Conservation (phyloP, 2,797 vertebrate genomes). For the Ataeniobius toweri region DNA sequence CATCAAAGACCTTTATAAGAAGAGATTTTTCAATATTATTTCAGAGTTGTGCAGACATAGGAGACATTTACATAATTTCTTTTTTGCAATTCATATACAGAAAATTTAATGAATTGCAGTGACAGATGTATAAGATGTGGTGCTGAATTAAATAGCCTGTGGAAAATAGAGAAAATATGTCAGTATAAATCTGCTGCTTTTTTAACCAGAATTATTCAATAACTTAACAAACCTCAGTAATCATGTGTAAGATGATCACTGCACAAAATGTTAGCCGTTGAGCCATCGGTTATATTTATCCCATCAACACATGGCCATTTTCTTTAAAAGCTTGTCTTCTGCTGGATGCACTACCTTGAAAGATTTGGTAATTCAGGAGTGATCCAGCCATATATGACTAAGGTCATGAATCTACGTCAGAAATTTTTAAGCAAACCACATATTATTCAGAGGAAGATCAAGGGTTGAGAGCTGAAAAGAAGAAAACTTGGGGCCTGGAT, state of each 20-base stretch:
- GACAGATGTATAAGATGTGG: not conserved
- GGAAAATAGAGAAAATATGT: not conserved
- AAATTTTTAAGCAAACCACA: constrained; percentile 54
- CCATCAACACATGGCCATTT: constrained; percentile 17
- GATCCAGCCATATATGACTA: constrained; percentile 42
- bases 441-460: constrained; percentile 55
- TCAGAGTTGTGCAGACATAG: not conserved
- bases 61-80: not conserved
- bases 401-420: constrained; percentile 60
- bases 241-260: not conserved
- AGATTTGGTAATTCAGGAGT: constrained; percentile 30
- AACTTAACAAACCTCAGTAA: not conserved
- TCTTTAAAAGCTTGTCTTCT: constrained; percentile 34
- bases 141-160: not conserved
- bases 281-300: constrained; percentile 28
- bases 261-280: constrained; percentile 26
- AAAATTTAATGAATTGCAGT: not conserved
- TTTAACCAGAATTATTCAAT: constrained; percentile 7
- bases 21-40: not conserved
- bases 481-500: constrained; percentile 12
- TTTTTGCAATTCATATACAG: not conserved
- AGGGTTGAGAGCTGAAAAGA: constrained; percentile 19
- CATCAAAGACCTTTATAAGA: not conserved
- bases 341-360: constrained; percentile 29
- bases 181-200: constrained; percentile 10